phyloP scores from a whole-genome alignment of 2,888 invertebrate genomes.

The Ormyrus thymus region DNA sequence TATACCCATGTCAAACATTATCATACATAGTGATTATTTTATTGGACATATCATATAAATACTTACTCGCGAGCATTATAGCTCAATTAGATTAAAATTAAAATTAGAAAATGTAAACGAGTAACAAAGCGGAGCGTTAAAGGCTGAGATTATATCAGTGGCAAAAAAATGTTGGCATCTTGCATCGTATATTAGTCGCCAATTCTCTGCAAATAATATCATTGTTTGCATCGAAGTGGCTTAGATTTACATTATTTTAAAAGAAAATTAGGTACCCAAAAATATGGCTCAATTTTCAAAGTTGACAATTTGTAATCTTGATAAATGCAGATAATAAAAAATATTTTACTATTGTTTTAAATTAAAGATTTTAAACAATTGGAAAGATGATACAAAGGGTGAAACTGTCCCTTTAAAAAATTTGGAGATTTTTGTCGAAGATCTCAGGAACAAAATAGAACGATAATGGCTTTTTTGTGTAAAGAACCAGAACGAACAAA shows the following conservation, averaged over 20 bases:
- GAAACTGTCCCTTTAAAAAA: conserved; percentile 2
- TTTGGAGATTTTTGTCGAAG: conserved; percentile 3
- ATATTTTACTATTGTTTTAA: background rate
- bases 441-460: conserved; percentile 37
- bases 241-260: background rate
- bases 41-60: conserved; percentile 65
- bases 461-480: conserved; percentile 28
- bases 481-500: conserved; percentile 30
- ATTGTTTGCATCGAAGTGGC: conserved; percentile 4
- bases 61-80: conserved; percentile 62
- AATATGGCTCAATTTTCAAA: too few species aligned
- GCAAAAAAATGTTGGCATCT: background rate
- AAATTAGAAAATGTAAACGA: conserved; percentile 23
- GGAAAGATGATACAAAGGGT: background rate
- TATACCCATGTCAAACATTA: conserved; percentile 21
- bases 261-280: background rate
- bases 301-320: too few species aligned
- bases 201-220: background rate
- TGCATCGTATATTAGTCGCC: background rate
- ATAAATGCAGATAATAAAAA: too few species aligned
- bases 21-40: conserved; percentile 59
- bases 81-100: conserved; percentile 49
- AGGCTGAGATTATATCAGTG: background rate
- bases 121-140: background rate
- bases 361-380: background rate